Conservation (phyloP, 2,113 vertebrate species). For the Microcebus lehilahytsara region DNA sequence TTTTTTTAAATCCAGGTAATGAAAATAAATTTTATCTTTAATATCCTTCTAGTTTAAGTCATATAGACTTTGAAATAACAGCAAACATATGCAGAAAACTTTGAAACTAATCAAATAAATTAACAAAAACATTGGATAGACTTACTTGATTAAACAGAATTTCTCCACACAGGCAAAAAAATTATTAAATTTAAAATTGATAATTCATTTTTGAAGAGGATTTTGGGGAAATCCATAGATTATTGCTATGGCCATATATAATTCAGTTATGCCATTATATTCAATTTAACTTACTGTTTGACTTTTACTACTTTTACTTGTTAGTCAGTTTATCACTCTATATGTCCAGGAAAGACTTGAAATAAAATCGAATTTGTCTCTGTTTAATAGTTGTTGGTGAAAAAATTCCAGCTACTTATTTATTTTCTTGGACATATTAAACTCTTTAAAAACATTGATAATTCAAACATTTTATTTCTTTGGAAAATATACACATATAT, state of each 20-base stretch:
- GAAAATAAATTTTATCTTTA: background rate
- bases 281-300: background rate
- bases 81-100: background rate
- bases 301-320: background rate
- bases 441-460: background rate
- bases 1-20: background rate
- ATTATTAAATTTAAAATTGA: background rate
- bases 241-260: background rate
- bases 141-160: background rate
- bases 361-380: background rate
- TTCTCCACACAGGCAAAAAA: background rate
- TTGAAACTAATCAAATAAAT: background rate
- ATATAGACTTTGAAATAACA: background rate
- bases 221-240: background rate
- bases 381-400: background rate
- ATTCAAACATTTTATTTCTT: background rate
- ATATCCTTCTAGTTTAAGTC: background rate
- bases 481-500: background rate
- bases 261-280: background rate
- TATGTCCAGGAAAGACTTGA: background rate
- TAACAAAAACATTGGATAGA: background rate
- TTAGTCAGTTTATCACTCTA: background rate
- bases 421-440: background rate
- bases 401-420: background rate
- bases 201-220: background rate